Base-by-base conservation (phyloP, 2,888 invertebrate genomes). In the Panopea generosa region DNA sequence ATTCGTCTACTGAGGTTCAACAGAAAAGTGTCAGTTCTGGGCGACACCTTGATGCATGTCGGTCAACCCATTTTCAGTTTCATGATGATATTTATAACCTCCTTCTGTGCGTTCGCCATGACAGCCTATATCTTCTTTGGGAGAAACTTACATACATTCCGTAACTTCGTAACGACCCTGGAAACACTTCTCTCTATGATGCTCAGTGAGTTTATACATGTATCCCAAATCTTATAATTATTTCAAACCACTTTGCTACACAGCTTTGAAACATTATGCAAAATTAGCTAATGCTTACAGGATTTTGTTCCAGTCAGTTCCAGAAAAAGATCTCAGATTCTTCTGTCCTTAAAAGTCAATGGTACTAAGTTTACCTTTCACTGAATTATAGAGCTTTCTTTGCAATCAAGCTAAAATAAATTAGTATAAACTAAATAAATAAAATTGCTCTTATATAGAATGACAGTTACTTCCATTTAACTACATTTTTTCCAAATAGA, bases 1-100 rank as follows among this genome's bases (percentile, higher is more conserved):
- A 91, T 92, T 52, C 90, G 91, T 68, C 88, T 93, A 22, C 83
- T 93, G 52, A 79, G 92, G 68, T 93, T 93, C 87, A 93, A 93
- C 80, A 87, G 88, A 62, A 88, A 91, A 59, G 90, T 92, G 65
- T 55, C 77, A 2, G 85, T 91, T 55, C 83, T 92, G 56, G 89
- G 89, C 1, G 84, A 84, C 26, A 91, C 92, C 0, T 80, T 92
- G 43, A 77, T 85, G 29, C 81, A 81, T 52, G 89, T 90, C 47
- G 86, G 87, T 7, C 77, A 78, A 24, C 88, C 90, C 4, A 84
- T 92, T 61, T 85, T 91, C 43, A 90, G 90, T 22, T 93, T 93
- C 79, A 79, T 86, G 38, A 77, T 92, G 3, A 89, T 91, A 11
- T 92, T 93, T 77, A 73, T 90, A 38, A 69, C 89, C 4, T 83